Percentiles rank a stretch among this genome's conserved stretches.
Conservation (phyloP, 2,888 invertebrate genomes). For the Napeogenes inachia region DNA sequence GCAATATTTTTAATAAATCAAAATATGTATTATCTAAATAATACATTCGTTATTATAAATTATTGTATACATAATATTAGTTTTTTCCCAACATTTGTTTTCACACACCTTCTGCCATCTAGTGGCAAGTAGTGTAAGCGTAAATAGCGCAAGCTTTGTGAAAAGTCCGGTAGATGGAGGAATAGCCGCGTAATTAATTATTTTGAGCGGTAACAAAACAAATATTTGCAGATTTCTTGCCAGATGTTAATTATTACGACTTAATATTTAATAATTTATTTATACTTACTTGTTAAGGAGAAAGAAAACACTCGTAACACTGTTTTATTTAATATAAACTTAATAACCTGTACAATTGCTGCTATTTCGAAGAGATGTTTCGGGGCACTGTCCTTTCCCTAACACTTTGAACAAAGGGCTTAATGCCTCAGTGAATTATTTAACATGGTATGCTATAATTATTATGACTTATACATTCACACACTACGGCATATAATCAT, state of each 20-base stretch:
- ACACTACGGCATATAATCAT: too few relatives aligned
- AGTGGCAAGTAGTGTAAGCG: background rate
- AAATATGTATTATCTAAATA: too few relatives aligned
- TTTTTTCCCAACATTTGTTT: background rate
- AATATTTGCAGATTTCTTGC: too few relatives aligned
- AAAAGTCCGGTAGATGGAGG: background rate
- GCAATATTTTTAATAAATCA: too few relatives aligned
- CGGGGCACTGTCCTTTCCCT: background rate
- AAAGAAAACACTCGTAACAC: too few relatives aligned
- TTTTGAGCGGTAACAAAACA: too few relatives aligned
- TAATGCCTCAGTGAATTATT: slow-evolving; percentile 1
- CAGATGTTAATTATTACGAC: too few relatives aligned
- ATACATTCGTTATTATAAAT: too few relatives aligned
- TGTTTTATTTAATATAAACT: too few relatives aligned
- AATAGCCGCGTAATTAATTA: background rate
- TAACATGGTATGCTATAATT: background rate
- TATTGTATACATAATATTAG: too few relatives aligned
- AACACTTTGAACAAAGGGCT: background rate
- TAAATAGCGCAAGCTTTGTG: background rate
- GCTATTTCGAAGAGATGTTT: background rate
- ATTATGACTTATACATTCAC: background rate
- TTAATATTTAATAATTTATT: too few relatives aligned
- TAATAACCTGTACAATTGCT: background rate
- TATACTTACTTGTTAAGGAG: too few relatives aligned
- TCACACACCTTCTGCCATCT: background rate